Evolutionary conservation across 2,888 invertebrate species (phyloP), one percentile per base, ranked within the genome.

Genomic region (Drosophila nigricruria): DNA sequence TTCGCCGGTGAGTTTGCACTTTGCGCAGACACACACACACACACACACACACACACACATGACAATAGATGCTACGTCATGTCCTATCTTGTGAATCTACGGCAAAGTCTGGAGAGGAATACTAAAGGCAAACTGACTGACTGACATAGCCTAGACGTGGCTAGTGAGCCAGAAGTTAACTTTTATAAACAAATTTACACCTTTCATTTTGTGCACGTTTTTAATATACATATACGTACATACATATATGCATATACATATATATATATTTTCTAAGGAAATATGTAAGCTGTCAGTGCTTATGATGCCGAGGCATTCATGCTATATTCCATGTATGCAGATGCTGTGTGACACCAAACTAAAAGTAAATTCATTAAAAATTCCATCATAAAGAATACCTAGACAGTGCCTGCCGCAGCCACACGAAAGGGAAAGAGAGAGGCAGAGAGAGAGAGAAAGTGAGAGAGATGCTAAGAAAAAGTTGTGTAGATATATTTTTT

Each of bases 321-420:
- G 64, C 49, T 36, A 32, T 68, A 68, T 32, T 47, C 38, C 34
- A 38, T 69, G 54, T 65, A 71, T 73, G 85, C 82, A 69, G 75
- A 73, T 87, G 77, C 73, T 74, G 53, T 78, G 77, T 79, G 86
- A 88, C 83, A 86, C 86, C 82, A 69, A 78, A 78, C 88, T 86
- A 86, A 85, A 88, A 85, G 84, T 85, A 85, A 88, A 88, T 88
- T 85, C 84, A 85, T 85, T 85, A 85, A 85, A 88, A 88, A 82
- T 88, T 88, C 88, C 83, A 85, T 85, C 83, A 82, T 85, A 79
- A 85, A 82, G 78, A 85, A 85, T 70, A 79, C 69, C 82, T 77
- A 64, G 69, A 68, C 81, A 65, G 70, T 42, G 59, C 53, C 57
- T 50, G 72, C 49, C 61, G 54, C 23, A 68, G 49, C 59, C 73